Conservation (phyloP, 2,888 invertebrate genomes). For the Meteorus colon region DNA sequence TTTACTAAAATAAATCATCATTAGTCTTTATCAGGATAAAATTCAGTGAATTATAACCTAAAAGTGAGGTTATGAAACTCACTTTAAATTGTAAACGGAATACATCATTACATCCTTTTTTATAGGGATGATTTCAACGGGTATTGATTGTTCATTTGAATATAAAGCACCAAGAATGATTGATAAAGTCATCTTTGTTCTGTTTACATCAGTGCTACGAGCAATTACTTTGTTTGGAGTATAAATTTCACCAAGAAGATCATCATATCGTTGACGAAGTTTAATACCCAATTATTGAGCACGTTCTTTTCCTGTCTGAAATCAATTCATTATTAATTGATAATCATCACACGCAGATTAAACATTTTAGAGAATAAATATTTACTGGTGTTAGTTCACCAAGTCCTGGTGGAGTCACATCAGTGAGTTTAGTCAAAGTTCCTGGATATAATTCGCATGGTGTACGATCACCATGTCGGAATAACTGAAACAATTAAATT, state of each 20-base stretch:
- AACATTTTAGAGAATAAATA: neutral
- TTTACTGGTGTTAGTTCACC: slow-evolving; percentile 59
- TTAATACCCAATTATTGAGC: slow-evolving; percentile 75
- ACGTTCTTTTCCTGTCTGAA: slow-evolving; percentile 76
- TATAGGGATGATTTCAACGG: slow-evolving; percentile 38
- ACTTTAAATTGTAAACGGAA: slow-evolving; percentile 39
- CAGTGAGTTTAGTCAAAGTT: slow-evolving; percentile 74
- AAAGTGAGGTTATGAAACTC: slow-evolving; percentile 58
- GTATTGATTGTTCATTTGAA: slow-evolving; percentile 82
- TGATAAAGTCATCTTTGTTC: slow-evolving; percentile 84
- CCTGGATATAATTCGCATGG: slow-evolving; percentile 76
- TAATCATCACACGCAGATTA: neutral
- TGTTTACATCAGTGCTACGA: slow-evolving; percentile 80
- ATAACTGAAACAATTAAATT: slow-evolving; percentile 74
- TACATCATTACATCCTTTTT: slow-evolving; percentile 42
- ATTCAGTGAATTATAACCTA: neutral
- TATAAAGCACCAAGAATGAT: slow-evolving; percentile 81
- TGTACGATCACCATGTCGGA: slow-evolving; percentile 83
- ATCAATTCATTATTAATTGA: slow-evolving; percentile 22
- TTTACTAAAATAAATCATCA: neutral
- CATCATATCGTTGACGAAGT: slow-evolving; percentile 74
- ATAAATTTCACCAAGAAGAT: slow-evolving; percentile 74
- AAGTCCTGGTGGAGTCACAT: slow-evolving; percentile 73
- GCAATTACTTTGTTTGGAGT: slow-evolving; percentile 67
- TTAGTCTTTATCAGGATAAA: slow-evolving; percentile 67